A percentile compares a stretch with the other conserved stretches of the same genome.
Evolutionary conservation across 2,888 invertebrate genomes (phyloP).

Genomic region (Merodon equestris): DNA sequence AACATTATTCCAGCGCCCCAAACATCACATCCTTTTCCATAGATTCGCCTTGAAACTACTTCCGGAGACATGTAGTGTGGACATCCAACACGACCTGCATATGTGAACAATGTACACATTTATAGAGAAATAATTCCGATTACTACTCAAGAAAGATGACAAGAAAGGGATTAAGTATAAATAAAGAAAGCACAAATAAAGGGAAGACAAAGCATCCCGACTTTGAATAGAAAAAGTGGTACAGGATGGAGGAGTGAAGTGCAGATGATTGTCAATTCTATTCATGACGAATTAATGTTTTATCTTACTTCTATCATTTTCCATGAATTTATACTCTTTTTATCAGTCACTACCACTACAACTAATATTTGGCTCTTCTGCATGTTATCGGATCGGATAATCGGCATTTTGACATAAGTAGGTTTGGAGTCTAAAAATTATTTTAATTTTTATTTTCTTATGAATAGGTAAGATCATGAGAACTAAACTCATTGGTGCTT

Average conservation of each 20-base stretch:
- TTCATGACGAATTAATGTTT: too few relatives aligned
- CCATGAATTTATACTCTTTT: constrained; percentile 12
- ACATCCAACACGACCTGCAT: constrained; percentile 93
- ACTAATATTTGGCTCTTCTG: constrained; percentile 56
- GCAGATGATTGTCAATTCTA: constrained; percentile 58
- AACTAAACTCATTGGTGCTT: too few relatives aligned
- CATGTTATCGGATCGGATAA: constrained; percentile 60
- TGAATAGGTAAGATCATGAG: too few relatives aligned
- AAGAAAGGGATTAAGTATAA: constrained; percentile 64
- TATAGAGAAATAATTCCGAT: constrained; percentile 49
- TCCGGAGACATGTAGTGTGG: constrained; percentile 99
- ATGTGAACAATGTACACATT: constrained; percentile 45
- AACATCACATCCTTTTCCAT: constrained; percentile 97
- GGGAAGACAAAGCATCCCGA: constrained; percentile 59
- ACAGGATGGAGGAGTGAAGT: constrained; percentile 9
- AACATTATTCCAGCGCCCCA: constrained; percentile 98
- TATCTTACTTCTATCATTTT: constrained; percentile 43
- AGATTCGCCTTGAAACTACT: constrained; percentile 93
- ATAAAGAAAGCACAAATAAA: constrained; percentile 61
- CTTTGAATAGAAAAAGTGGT: constrained; percentile 22
- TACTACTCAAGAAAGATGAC: constrained; percentile 55
- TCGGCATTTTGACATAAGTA: constrained; percentile 66
- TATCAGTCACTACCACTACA: constrained; percentile 11
- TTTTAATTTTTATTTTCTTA: too few relatives aligned
- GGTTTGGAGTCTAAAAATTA: too few relatives aligned